Conservation (phyloP, 2,797 vertebrate species). For the Lepus oiostolus region DNA sequence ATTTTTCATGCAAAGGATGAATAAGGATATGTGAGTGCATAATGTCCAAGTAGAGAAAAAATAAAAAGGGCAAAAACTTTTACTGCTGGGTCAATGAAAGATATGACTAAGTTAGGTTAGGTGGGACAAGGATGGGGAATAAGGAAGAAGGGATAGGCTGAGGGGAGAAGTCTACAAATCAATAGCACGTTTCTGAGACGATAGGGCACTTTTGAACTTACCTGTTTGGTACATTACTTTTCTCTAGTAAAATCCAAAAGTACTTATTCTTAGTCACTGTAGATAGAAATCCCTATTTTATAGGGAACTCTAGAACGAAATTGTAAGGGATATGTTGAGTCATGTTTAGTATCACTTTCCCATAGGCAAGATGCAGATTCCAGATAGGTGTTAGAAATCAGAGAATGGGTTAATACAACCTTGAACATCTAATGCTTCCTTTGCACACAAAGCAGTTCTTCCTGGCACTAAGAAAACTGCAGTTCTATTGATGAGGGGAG, state of each 20-base stretch:
- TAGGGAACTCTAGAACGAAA: background rate
- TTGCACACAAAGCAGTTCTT: background rate
- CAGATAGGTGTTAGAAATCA: constrained; percentile 14
- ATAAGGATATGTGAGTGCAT: constrained; percentile 59
- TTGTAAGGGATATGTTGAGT: background rate
- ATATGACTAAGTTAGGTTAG: background rate
- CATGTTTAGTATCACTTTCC: background rate
- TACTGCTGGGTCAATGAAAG: constrained; percentile 1
- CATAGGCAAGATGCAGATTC: background rate
- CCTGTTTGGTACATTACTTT: constrained; percentile 3
- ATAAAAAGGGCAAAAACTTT: background rate
- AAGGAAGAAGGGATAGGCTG: constrained; percentile 3
- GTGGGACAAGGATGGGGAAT: background rate
- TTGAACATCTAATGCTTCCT: background rate
- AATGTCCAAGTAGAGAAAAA: background rate
- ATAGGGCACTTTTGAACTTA: background rate
- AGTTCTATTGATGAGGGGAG: background rate
- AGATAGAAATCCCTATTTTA: background rate
- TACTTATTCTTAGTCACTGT: background rate
- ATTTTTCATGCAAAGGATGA: constrained; percentile 73
- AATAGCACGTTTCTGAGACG: background rate
- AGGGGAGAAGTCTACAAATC: background rate
- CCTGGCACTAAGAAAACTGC: background rate
- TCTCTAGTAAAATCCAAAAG: background rate
- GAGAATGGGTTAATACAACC: background rate